Evolutionary conservation across 2,888 invertebrate genomes (phyloP).

Genomic region (Meteorus cinctellus): DNA sequence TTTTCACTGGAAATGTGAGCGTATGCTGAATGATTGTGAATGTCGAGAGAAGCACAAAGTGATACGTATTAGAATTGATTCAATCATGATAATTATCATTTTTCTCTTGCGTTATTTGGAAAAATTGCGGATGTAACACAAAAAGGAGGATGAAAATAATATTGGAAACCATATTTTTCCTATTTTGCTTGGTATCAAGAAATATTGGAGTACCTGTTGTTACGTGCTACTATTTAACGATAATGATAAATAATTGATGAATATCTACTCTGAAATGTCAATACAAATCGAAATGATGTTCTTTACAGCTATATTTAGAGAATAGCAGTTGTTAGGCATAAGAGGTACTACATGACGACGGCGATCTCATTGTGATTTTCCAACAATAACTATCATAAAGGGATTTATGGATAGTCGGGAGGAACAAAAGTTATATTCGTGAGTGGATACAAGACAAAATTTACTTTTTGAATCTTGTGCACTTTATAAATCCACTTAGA

Average conservation of each 20-base stretch:
- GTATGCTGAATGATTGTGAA: not conserved
- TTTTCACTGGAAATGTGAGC: constrained; percentile 29
- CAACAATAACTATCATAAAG: not conserved
- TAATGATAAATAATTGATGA: not conserved
- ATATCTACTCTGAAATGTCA: not conserved
- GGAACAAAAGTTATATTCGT: not conserved
- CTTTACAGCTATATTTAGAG: constrained; percentile 57
- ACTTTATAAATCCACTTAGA: not conserved
- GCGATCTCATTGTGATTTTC: constrained; percentile 66
- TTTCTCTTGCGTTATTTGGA: not conserved
- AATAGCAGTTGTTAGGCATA: constrained; percentile 54
- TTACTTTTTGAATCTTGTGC: not conserved
- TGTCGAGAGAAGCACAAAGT: not conserved
- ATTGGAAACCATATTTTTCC: not conserved
- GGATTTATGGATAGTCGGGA: not conserved
- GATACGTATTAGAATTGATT: not conserved
- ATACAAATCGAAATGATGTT: constrained; percentile 48
- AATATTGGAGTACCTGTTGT: constrained; percentile 1
- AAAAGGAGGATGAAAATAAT: constrained; percentile 35
- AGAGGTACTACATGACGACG: constrained; percentile 59
- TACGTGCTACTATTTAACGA: not conserved
- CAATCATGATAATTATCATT: not conserved
- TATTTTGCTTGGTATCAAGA: not conserved
- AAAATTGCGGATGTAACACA: not conserved
- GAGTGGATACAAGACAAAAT: not conserved